Evolutionary conservation across 2,888 invertebrate species (phyloP), one percentile per base, ranked within the genome.

Genomic region (Augiades crinisus): DNA sequence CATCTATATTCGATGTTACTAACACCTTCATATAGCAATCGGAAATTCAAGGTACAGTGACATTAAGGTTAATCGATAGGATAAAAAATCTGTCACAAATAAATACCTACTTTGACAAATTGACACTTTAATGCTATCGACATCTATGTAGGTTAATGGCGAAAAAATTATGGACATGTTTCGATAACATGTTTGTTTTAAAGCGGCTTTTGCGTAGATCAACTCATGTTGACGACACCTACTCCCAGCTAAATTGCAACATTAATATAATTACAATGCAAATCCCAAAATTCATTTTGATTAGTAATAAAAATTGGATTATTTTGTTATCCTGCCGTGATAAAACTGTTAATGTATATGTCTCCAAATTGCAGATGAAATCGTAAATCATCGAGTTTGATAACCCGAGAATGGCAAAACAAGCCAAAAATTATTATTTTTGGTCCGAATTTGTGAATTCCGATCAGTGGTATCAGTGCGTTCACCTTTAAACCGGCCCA

Each of bases 401-500:
- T 80, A 81, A 87, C 82, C 82, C 68, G 70, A 68, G 74, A 73
- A 72, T 77, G 65, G 64, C 75, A 72, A 80, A 81, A 84, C 78
- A 75, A 71, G 75, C 75, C 73, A 72, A 71, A 81, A 83, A 81
- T 77, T 74, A 77, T n/a, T n/a, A 72, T 75, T 70, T 67, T 63
- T 60, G 62, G 64, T 68, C 67, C 67, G 67, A 80, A 77, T 80
- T 78, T 72, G 74, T 75, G 78, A 79, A 87, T 86, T 77, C 79
- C 78, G 75, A 78, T 82, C 67, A 61, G 55, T 57, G 54, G 65
- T 64, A 71, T 74, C 74, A 73, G 87, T 81, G 65, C 86, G 69
- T 86, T 88, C 76, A 88, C 85, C 89, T 82, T 77, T 67, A 78
- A 86, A 89, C 88, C 86, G 87, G 87, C 75, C 79, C 70, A 71